phyloP scores from a whole-genome alignment of 1,140 invertebrate species.

The Drosophila teissieri region DNA sequence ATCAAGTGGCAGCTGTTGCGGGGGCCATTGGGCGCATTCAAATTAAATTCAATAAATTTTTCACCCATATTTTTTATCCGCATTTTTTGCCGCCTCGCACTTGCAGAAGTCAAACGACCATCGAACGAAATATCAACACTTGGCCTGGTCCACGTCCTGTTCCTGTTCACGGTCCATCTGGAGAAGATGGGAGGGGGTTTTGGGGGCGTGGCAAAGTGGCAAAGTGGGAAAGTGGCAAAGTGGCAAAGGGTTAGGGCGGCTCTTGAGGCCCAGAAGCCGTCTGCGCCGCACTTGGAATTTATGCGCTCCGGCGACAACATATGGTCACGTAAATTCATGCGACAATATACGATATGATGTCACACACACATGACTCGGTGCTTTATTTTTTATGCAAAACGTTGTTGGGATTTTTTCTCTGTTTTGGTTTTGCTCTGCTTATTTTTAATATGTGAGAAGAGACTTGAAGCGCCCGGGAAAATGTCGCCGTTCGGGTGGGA shows the following conservation, averaged over 20 bases:
- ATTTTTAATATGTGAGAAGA: constrained; percentile 76
- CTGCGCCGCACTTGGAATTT: constrained; percentile 77
- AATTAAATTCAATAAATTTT: constrained; percentile 84
- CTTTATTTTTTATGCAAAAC: constrained; percentile 82
- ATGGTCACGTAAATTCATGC: constrained; percentile 83
- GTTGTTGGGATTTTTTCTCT: constrained; percentile 68
- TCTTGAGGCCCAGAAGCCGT: constrained; percentile 60
- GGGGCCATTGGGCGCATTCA: constrained; percentile 63
- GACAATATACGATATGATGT: constrained; percentile 83
- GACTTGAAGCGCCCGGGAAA: constrained; percentile 57
- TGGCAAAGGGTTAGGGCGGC: constrained; percentile 41
- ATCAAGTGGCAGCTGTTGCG: constrained; percentile 65
- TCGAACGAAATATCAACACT: constrained; percentile 72
- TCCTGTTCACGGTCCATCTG: neutral
- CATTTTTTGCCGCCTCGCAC: constrained; percentile 43
- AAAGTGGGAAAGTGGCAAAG: constrained; percentile 8
- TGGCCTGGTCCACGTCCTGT: constrained; percentile 1
- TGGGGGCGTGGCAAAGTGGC: constrained; percentile 7
- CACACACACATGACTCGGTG: constrained; percentile 67
- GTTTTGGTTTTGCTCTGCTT: constrained; percentile 32
- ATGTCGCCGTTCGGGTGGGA: constrained; percentile 28
- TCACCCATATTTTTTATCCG: constrained; percentile 42
- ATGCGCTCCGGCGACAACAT: constrained; percentile 80
- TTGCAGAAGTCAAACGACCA: constrained; percentile 55
- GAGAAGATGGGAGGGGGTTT: neutral